Conservation (phyloP, 1,140 invertebrate species). For the Melanaphis sacchari region DNA sequence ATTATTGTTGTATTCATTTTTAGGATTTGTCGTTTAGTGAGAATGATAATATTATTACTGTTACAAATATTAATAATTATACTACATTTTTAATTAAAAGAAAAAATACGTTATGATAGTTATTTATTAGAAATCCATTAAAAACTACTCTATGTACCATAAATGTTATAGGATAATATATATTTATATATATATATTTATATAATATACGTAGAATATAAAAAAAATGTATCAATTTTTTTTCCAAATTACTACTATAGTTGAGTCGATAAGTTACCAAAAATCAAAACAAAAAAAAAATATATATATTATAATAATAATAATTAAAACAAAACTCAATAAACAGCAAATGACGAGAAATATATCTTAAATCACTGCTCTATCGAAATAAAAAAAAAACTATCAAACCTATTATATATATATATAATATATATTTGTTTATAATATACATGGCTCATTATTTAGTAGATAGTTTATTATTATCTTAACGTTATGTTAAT, state of each 20-base stretch:
- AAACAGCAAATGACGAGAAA: not conserved
- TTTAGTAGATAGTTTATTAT: constrained; percentile 28
- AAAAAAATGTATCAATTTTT: not conserved
- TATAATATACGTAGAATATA: not conserved
- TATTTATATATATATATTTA: not conserved
- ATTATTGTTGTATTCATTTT: constrained; percentile 2
- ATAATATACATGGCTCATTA: constrained; percentile 40
- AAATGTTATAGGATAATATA: not conserved
- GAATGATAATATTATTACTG: constrained; percentile 8
- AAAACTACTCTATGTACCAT: not conserved
- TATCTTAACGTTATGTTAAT: constrained; percentile 15
- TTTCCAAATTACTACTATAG: constrained; percentile 22
- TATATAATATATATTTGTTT: not conserved
- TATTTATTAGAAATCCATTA: constrained; percentile 29
- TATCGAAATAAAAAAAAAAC: not conserved
- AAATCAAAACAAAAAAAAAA: constrained; percentile 6
- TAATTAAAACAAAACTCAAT: not conserved
- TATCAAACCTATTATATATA: not conserved
- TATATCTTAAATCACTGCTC: constrained; percentile 24
- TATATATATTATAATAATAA: not conserved
- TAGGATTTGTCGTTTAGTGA: constrained; percentile 43
- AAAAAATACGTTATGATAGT: not conserved
- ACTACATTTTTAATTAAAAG: constrained; percentile 6
- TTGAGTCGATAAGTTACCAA: constrained; percentile 39
- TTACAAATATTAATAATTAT: constrained; percentile 8